Conservation (phyloP, 2,888 invertebrate species). For the Hoplodrina blanda region DNA sequence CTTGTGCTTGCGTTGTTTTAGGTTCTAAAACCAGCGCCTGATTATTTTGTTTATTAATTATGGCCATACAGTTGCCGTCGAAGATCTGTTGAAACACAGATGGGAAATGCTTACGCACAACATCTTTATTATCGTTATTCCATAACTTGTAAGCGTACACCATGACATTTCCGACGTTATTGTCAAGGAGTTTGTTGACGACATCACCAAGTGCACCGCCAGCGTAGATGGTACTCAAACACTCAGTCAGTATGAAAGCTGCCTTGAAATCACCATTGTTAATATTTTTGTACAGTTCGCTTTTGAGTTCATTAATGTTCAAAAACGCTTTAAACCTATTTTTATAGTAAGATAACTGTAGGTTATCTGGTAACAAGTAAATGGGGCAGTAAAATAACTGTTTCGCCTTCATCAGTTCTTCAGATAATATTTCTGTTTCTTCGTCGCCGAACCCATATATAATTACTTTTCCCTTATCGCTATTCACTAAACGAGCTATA, state of each 20-base stretch:
- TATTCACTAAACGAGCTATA: slow-evolving; percentile 37
- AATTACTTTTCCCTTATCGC: slow-evolving; percentile 31
- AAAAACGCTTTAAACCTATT: slow-evolving; percentile 19
- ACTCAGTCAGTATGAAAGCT: slow-evolving; percentile 27
- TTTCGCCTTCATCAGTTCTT: slow-evolving; percentile 15
- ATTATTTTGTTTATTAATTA: slow-evolving; percentile 10
- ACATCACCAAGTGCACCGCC: slow-evolving; percentile 15
- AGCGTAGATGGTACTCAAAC: slow-evolving; percentile 8
- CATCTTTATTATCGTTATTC: slow-evolving; percentile 13
- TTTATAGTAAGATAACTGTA: background rate
- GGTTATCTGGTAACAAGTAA: slow-evolving; percentile 25
- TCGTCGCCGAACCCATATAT: background rate
- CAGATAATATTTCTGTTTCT: background rate
- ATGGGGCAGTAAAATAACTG: slow-evolving; percentile 36
- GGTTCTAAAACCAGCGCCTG: slow-evolving; percentile 28
- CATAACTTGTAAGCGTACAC: slow-evolving; percentile 25
- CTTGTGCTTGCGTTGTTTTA: background rate
- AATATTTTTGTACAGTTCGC: slow-evolving; percentile 5
- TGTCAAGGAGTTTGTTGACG: slow-evolving; percentile 19
- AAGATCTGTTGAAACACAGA: slow-evolving; percentile 27
- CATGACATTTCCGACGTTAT: slow-evolving; percentile 7
- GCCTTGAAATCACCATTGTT: slow-evolving; percentile 21
- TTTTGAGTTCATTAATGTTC: slow-evolving; percentile 23
- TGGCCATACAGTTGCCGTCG: slow-evolving; percentile 17
- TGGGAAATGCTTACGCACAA: slow-evolving; percentile 30